phyloP scores from a whole-genome alignment of 2,888 invertebrate species.

The Drosophila neutralis region DNA sequence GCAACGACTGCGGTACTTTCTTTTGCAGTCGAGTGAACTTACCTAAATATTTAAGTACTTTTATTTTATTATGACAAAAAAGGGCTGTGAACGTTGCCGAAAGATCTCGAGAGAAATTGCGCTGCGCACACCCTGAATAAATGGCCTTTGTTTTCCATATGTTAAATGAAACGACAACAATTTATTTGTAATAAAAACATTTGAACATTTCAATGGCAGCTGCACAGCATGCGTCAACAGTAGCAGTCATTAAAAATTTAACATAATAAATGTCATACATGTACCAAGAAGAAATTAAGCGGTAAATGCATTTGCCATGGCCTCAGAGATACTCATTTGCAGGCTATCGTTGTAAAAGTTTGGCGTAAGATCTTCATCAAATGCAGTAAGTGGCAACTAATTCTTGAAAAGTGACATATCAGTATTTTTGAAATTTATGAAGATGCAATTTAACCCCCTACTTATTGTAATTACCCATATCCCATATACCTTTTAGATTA shows the following conservation, averaged over 20 bases:
- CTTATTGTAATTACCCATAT: not conserved
- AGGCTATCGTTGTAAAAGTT: not conserved
- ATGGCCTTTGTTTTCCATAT: conserved; percentile 47
- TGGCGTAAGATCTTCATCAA: not conserved
- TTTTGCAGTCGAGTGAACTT: conserved; percentile 62
- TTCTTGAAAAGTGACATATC: not conserved
- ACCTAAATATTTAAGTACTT: conserved; percentile 53
- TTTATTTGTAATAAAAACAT: conserved; percentile 41
- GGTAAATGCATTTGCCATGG: not conserved
- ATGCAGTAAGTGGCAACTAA: not conserved
- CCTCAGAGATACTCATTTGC: conserved; percentile 18
- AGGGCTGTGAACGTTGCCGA: conserved; percentile 37
- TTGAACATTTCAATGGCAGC: conserved; percentile 35
- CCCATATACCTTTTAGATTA: not conserved
- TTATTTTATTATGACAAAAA: conserved; percentile 46
- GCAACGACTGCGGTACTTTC: conserved; percentile 55
- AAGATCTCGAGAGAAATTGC: conserved; percentile 36
- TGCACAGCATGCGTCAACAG: conserved; percentile 30
- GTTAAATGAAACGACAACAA: conserved; percentile 26
- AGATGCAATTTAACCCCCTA: not conserved
- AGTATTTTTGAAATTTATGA: not conserved
- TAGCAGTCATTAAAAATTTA: conserved; percentile 32
- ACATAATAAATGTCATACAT: conserved; percentile 30
- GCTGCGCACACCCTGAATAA: conserved; percentile 14
- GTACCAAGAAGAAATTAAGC: conserved; percentile 3